phyloP scores from a whole-genome alignment of 2,113 vertebrate species.

The Scatophagus argus region DNA sequence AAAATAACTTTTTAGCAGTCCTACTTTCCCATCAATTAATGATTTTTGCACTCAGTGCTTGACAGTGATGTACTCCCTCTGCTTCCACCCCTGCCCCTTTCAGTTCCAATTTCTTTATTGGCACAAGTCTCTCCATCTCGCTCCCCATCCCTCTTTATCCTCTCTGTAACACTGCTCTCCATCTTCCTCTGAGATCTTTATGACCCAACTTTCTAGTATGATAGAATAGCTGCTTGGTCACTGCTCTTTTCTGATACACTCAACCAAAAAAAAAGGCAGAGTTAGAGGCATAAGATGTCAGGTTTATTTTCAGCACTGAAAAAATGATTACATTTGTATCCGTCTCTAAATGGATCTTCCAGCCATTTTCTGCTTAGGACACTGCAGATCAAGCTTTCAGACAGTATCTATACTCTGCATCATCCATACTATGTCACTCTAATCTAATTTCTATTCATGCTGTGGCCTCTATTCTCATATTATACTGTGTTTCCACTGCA shows the following conservation, averaged over 20 bases:
- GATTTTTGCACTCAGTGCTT: conserved; percentile 59
- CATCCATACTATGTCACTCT: conserved; percentile 56
- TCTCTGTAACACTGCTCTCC: conserved; percentile 22
- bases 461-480: conserved; percentile 32
- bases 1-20: conserved; percentile 61
- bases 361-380: conserved; percentile 43
- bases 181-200: conserved; percentile 12
- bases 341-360: conserved; percentile 33
- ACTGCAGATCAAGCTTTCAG: conserved; percentile 35
- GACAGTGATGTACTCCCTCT: conserved; percentile 72
- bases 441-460: conserved; percentile 54
- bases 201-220: not conserved
- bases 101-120: conserved; percentile 46
- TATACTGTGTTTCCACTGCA: too few species aligned
- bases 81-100: conserved; percentile 37
- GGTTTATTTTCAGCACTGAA: conserved; percentile 1
- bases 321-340: conserved; percentile 8
- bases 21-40: conserved; percentile 61
- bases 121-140: not conserved
- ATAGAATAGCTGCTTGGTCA: not conserved
- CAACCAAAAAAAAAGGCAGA: not conserved
- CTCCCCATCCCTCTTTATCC: not conserved
- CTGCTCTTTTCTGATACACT: not conserved
- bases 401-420: conserved; percentile 25
- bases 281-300: not conserved